Evolutionary conservation across 2,888 invertebrate genomes (phyloP).

Genomic region (Bedellia somnulentella): DNA sequence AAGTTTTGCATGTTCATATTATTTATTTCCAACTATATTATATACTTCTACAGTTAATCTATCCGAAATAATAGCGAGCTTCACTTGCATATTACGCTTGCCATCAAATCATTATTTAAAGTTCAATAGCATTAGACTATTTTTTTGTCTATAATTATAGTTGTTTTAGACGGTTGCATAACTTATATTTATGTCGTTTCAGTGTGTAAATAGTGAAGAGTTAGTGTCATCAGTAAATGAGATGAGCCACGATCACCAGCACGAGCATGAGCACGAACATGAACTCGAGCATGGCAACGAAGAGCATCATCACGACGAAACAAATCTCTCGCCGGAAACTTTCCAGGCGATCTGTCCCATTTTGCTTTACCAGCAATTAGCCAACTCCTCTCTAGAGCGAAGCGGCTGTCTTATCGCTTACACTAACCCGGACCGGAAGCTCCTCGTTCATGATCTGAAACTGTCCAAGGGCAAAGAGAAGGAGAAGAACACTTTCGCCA

Average conservation of each 20-base stretch:
- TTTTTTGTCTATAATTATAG: no score
- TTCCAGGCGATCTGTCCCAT: conserved; percentile 67
- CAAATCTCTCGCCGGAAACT: conserved; percentile 25
- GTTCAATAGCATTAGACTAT: no score
- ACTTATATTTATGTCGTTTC: conserved; percentile 18
- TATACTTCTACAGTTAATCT: neutral
- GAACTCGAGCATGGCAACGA: no score
- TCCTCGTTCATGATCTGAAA: conserved; percentile 7
- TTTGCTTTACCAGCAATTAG: conserved; percentile 67
- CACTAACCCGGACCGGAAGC: conserved; percentile 6
- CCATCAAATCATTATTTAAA: no score
- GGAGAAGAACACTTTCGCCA: conserved; percentile 46
- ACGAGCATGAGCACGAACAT: conserved; percentile 18
- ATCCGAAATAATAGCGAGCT: no score
- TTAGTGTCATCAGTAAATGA: conserved; percentile 41
- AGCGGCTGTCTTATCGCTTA: conserved; percentile 48
- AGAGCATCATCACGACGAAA: conserved; percentile 19
- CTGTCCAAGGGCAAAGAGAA: conserved; percentile 18
- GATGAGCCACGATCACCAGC: conserved; percentile 29
- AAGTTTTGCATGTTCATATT: conserved; percentile 16
- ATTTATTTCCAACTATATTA: no score
- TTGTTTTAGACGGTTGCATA: no score
- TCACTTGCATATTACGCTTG: no score
- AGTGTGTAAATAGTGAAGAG: conserved; percentile 52
- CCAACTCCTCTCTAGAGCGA: conserved; percentile 51